Conservation (phyloP, 2,797 vertebrate genomes). For the Bufotes viridis region DNA sequence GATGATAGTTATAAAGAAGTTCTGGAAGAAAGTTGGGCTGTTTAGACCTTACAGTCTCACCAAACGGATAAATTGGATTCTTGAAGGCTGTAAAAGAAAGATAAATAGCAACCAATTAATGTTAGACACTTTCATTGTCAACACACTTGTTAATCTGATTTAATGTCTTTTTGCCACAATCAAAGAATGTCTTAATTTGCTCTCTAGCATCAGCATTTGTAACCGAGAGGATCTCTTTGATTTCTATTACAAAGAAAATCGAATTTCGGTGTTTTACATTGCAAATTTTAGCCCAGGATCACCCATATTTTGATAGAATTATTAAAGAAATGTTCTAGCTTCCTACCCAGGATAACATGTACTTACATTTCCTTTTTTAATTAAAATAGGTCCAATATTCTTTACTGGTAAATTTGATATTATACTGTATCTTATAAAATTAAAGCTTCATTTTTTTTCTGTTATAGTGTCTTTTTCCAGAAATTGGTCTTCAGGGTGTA, state of each 20-base stretch:
- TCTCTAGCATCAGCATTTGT: constrained; percentile 30
- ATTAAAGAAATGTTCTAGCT: background rate
- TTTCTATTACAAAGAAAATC: constrained; percentile 16
- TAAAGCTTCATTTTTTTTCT: too few relatives aligned
- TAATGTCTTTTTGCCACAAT: constrained; percentile 44
- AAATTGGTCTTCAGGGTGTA: too few relatives aligned
- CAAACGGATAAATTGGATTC: constrained; percentile 3
- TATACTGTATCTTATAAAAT: too few relatives aligned
- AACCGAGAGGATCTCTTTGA: background rate
- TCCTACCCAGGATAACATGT: too few relatives aligned
- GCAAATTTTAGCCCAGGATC: background rate
- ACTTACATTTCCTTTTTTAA: too few relatives aligned
- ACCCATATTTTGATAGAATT: background rate
- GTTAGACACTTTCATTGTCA: constrained; percentile 54
- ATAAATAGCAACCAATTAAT: constrained; percentile 57
- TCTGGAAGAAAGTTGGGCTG: constrained; percentile 11
- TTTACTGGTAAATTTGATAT: background rate
- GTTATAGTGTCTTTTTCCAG: too few relatives aligned
- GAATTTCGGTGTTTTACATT: background rate
- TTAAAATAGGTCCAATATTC: too few relatives aligned
- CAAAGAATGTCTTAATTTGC: constrained; percentile 46
- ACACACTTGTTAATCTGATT: constrained; percentile 56
- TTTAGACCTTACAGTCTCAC: background rate
- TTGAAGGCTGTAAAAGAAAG: constrained; percentile 46
- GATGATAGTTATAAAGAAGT: background rate